Conservation (phyloP, 2,888 invertebrate genomes). For the Drosophila atripex region DNA sequence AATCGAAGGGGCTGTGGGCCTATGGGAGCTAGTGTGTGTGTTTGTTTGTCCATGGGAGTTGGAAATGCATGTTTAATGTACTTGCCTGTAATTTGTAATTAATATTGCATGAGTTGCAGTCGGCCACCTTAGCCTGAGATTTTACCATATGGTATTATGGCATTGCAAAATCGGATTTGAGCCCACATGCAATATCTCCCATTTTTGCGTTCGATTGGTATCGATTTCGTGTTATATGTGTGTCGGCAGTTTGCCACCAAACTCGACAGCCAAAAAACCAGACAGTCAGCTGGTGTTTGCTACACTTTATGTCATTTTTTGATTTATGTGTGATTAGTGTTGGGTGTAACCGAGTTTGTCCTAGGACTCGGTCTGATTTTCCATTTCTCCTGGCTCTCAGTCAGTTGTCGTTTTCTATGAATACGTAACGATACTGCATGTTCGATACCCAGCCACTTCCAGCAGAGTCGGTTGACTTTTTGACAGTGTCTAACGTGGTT, state of each 20-base stretch:
- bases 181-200: slow-evolving; percentile 30
- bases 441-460: slow-evolving; percentile 24
- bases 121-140: slow-evolving; percentile 27
- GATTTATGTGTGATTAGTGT: slow-evolving; percentile 69
- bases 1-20: slow-evolving; percentile 19
- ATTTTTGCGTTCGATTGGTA: slow-evolving; percentile 28
- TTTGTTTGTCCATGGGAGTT: slow-evolving; percentile 36
- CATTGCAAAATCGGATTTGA: slow-evolving; percentile 21
- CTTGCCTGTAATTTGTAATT: slow-evolving; percentile 43
- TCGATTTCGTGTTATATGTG: slow-evolving; percentile 33
- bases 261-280: slow-evolving; percentile 14
- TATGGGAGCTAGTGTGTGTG: no score
- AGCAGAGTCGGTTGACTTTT: slow-evolving; percentile 33
- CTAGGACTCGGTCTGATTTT: slow-evolving; percentile 61
- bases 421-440: slow-evolving; percentile 63
- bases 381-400: slow-evolving; percentile 74
- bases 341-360: slow-evolving; percentile 13
- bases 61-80: slow-evolving; percentile 43
- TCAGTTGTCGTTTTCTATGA: slow-evolving; percentile 77
- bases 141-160: slow-evolving; percentile 21
- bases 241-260: slow-evolving; percentile 31
- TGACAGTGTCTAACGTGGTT: slow-evolving; percentile 21
- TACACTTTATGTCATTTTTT: slow-evolving; percentile 57
- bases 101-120: slow-evolving; percentile 39
- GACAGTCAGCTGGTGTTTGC: slow-evolving; percentile 40